Conservation (phyloP, 2,888 invertebrate genomes). For the Catocala fraxini region DNA sequence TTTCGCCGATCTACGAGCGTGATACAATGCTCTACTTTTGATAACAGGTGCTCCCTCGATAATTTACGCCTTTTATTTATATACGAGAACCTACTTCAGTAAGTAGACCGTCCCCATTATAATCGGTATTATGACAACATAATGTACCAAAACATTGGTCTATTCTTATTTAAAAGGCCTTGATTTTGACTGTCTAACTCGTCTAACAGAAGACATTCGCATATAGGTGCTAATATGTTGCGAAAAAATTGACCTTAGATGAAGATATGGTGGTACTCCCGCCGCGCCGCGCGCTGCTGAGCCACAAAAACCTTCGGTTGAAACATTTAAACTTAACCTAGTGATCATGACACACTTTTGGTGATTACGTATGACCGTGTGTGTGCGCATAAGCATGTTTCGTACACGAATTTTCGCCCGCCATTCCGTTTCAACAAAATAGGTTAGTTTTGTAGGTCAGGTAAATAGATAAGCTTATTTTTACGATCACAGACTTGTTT, state of each 20-base stretch:
- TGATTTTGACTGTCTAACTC: constrained; percentile 43
- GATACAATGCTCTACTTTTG: constrained; percentile 3
- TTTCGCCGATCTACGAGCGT: too few relatives aligned
- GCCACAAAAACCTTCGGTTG: constrained; percentile 54
- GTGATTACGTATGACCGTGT: constrained; percentile 77
- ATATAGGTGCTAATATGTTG: constrained; percentile 40
- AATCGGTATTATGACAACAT: not conserved
- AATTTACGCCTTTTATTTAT: constrained; percentile 38
- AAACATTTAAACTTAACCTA: constrained; percentile 86
- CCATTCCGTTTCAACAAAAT: constrained; percentile 58
- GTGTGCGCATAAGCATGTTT: constrained; percentile 62
- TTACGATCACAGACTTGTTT: not conserved
- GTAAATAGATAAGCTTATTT: constrained; percentile 32
- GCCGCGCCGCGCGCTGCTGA: constrained; percentile 23
- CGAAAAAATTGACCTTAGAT: constrained; percentile 43
- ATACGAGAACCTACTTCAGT: constrained; percentile 34
- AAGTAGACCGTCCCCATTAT: too few relatives aligned
- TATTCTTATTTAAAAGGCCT: constrained; percentile 24
- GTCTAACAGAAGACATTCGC: constrained; percentile 29
- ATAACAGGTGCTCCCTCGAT: constrained; percentile 28
- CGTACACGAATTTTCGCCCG: constrained; percentile 63
- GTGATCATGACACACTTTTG: constrained; percentile 86
- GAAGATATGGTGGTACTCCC: constrained; percentile 40
- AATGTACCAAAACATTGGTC: constrained; percentile 8
- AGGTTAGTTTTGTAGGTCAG: constrained; percentile 45